Percentiles rank a stretch among this genome's conserved stretches.
phyloP scores from a whole-genome alignment of 2,888 invertebrate genomes.

The Polydesmus complanatus region DNA sequence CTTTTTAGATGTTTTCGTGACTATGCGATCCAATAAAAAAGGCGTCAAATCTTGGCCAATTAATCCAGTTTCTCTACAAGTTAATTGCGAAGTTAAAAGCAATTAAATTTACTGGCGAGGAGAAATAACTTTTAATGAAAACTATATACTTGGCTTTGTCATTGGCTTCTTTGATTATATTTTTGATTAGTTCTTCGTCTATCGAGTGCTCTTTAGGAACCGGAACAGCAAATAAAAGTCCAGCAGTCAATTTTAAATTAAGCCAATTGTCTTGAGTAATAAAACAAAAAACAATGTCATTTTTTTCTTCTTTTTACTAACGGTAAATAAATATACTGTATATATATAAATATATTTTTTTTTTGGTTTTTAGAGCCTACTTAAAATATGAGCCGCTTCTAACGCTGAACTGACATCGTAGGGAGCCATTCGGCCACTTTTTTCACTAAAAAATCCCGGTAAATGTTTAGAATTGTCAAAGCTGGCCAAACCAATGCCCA shows the following conservation, averaged over 20 bases:
- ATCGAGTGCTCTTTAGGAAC: conserved; percentile 50
- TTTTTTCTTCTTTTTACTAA: too few species aligned
- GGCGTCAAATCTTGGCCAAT: conserved; percentile 84
- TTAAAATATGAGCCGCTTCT: conserved; percentile 60
- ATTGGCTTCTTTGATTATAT: conserved; percentile 55
- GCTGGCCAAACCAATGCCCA: conserved; percentile 78
- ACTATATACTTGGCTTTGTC: conserved; percentile 34
- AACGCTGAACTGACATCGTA: conserved; percentile 46
- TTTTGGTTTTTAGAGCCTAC: conserved; percentile 20
- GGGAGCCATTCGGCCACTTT: conserved; percentile 58
- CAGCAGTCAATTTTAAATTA: conserved; percentile 30
- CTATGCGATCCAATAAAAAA: conserved; percentile 64
- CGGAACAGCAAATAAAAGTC: conserved; percentile 75
- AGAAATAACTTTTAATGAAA: neutral
- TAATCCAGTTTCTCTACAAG: conserved; percentile 34
- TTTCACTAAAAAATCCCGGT: conserved; percentile 82
- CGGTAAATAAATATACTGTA: too few species aligned
- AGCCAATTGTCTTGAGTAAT: conserved; percentile 24
- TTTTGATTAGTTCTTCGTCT: conserved; percentile 43
- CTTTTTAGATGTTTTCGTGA: conserved; percentile 61
- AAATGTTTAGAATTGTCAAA: conserved; percentile 55
- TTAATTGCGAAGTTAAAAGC: neutral
- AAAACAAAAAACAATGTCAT: too few species aligned
- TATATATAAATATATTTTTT: neutral
- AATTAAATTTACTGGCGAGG: neutral